Conservation (phyloP, 2,113 vertebrate genomes). For the Tenebrosternarchus preto region DNA sequence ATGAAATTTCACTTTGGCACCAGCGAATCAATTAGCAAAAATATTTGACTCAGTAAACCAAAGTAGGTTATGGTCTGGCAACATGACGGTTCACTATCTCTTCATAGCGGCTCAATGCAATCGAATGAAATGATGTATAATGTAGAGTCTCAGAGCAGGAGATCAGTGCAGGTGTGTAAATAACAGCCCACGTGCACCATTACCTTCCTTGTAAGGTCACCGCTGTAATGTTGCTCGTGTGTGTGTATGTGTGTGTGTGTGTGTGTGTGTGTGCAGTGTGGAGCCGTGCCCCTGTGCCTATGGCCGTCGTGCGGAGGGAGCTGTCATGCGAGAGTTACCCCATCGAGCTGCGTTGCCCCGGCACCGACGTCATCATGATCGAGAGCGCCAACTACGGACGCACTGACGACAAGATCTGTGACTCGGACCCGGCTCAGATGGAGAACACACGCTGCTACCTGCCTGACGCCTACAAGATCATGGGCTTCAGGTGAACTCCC, state of each 20-base stretch:
- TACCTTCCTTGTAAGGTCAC: too few relatives aligned
- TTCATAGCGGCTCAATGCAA: background rate
- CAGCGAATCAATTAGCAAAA: slow-evolving; percentile 12
- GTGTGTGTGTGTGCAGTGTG: slow-evolving; percentile 73
- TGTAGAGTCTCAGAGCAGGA: too few relatives aligned
- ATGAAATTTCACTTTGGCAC: slow-evolving; percentile 17
- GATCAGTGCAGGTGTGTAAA: too few relatives aligned
- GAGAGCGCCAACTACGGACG: slow-evolving; percentile 99
- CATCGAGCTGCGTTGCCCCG: slow-evolving; percentile 96
- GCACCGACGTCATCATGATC: slow-evolving; percentile 99
- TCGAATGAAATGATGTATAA: background rate
- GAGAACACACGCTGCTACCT: slow-evolving; percentile 98
- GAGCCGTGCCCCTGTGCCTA: slow-evolving; percentile 92
- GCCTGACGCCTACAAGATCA: slow-evolving; percentile 99
- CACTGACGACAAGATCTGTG: slow-evolving; percentile 98
- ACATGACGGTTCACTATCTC: background rate
- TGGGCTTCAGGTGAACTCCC: slow-evolving; percentile 88
- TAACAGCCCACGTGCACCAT: too few relatives aligned
- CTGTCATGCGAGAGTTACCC: slow-evolving; percentile 99
- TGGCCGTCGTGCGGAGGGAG: slow-evolving; percentile 97
- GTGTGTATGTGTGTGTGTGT: background rate
- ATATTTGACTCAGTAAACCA: slow-evolving; percentile 10
- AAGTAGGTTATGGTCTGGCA: slow-evolving; percentile 11
- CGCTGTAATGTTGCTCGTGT: background rate
- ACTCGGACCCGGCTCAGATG: slow-evolving; percentile 99